Conservation (phyloP, 2,888 invertebrate species). For the Marasmarcha lunaedactyla region DNA sequence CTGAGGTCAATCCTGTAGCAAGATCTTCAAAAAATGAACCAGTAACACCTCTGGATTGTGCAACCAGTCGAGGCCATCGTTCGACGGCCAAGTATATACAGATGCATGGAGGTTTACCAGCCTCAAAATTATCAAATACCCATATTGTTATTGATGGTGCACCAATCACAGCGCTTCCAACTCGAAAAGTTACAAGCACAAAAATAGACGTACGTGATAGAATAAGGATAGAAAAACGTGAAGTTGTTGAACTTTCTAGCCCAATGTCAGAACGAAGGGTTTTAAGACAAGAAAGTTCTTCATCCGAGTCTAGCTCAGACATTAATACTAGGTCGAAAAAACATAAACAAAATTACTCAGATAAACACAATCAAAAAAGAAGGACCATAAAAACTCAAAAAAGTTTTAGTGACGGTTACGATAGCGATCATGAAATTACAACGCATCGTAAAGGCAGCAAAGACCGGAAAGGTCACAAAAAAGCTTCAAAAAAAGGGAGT, state of each 20-base stretch:
- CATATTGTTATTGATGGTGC: conserved; percentile 57
- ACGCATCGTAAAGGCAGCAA: conserved; percentile 17
- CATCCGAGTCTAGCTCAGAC: conserved; percentile 57
- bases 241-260: conserved; percentile 59
- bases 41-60: conserved; percentile 92
- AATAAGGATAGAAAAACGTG: conserved; percentile 63
- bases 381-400: conserved; percentile 41
- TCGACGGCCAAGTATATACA: conserved; percentile 94
- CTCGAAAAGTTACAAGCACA: conserved; percentile 60
- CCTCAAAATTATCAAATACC: conserved; percentile 73
- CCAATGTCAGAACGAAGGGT: conserved; percentile 39
- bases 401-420: conserved; percentile 65
- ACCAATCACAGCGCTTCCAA: conserved; percentile 50
- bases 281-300: conserved; percentile 35
- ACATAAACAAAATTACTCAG: conserved; percentile 31
- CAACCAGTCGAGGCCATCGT: conserved; percentile 85
- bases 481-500: conserved; percentile 33
- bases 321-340: conserved; percentile 35
- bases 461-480: conserved; percentile 22
- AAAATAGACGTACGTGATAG: conserved; percentile 62
- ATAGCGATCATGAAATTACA: conserved; percentile 41
- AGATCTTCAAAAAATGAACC: conserved; percentile 85
- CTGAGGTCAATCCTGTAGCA: conserved; percentile 87
- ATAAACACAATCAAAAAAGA: conserved; percentile 43
- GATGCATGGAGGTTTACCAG: conserved; percentile 89